These are phyloP conservation scores for Drosophila melanosoma DNA, from an alignment of 2,888 invertebrate species.

Conservation along the genomic window DNA sequence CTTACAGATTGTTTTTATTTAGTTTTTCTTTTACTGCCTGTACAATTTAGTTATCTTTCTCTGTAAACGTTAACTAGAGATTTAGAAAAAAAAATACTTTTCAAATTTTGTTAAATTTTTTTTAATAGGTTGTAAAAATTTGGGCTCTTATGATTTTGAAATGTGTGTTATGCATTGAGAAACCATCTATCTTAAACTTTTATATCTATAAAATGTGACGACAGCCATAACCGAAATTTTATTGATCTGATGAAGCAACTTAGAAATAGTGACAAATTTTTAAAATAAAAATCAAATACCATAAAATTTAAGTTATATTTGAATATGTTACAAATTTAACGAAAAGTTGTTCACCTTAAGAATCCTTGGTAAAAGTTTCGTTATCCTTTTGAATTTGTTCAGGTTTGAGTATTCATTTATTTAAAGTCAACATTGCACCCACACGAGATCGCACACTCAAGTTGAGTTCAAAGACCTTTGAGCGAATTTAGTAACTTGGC, in stretches of 20 bases:
- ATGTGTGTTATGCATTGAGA: background rate
- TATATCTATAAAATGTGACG: background rate
- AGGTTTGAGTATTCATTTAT: background rate
- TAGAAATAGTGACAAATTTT: background rate
- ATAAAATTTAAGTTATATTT: too few relatives aligned
- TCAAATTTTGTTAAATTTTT: background rate
- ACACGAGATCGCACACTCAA: background rate
- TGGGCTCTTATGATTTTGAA: background rate
- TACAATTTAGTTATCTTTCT: background rate
- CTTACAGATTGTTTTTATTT: background rate
- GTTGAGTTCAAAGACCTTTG: slow-evolving; percentile 67
- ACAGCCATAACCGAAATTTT: background rate
- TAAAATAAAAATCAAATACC: background rate
- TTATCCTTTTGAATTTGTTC: background rate
- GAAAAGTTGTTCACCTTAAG: background rate
- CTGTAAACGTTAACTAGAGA: background rate
- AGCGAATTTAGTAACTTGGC: slow-evolving; percentile 47
- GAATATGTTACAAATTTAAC: background rate
- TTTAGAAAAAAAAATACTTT: background rate
- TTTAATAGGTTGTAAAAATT: background rate
- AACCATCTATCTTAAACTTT: background rate
- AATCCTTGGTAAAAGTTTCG: background rate
- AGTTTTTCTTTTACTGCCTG: too few relatives aligned
- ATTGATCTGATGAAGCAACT: background rate
- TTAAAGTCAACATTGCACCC: background rate